These are phyloP conservation scores for Agrochola circellaris DNA, from an alignment of 2,888 invertebrate genomes.

Conservation along the genomic window DNA sequence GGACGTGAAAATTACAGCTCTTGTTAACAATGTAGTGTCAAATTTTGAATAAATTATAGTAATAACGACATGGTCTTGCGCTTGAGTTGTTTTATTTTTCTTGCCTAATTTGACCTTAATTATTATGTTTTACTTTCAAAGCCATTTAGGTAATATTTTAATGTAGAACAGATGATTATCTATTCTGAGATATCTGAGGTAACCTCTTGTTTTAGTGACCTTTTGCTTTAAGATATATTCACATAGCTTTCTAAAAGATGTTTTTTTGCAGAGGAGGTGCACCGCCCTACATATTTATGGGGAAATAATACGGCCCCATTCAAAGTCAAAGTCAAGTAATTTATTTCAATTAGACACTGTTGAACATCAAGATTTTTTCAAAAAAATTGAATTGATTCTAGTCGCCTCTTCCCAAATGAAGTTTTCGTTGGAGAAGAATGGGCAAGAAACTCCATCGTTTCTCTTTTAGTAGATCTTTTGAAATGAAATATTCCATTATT, in stretches of 20 bases:
- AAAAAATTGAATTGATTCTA: no score
- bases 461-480: no score
- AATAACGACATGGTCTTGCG: slow-evolving; percentile 29
- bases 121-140: slow-evolving; percentile 42
- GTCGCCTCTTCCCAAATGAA: no score
- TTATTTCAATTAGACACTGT: no score
- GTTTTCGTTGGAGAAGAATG: no score
- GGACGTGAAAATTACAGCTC: slow-evolving; percentile 60
- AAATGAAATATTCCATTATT: not conserved
- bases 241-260: not conserved
- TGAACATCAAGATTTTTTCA: no score
- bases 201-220: not conserved
- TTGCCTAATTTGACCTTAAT: slow-evolving; percentile 61
- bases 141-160: slow-evolving; percentile 43
- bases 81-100: slow-evolving; percentile 34
- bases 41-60: slow-evolving; percentile 55
- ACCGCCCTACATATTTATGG: no score
- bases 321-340: no score
- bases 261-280: no score
- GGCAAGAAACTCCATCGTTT: no score
- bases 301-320: not conserved
- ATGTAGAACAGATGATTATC: slow-evolving; percentile 53
- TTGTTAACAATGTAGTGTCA: slow-evolving; percentile 55
- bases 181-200: slow-evolving; percentile 7
- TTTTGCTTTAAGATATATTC: slow-evolving; percentile 1